Base-by-base conservation (phyloP, 1,140 invertebrate genomes). In the Drosophila neocordata region DNA sequence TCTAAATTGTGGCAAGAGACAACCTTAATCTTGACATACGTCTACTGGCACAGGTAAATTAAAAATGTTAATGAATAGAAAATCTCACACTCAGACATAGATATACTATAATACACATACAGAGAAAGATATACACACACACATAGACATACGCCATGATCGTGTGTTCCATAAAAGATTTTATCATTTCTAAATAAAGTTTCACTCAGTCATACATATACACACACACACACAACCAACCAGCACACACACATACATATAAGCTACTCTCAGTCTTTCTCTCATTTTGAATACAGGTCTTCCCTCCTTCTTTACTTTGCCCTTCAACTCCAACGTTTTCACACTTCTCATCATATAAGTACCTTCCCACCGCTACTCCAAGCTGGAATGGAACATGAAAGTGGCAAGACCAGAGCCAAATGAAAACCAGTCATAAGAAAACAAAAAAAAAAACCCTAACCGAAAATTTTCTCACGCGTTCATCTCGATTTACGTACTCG, bases 61-160 rank as follows among this genome's bases (percentile, higher is more conserved):
- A 85, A 80, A 76, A 85, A 85, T 80, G 77, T 77, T 85, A 85
- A 85, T 85, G 72, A 85, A 80, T 80, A 85, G 66, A 80, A 85
- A 85, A 80, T 64, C 73, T 79, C 65, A 66, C 38, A 70, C 52
- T 15, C 24, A 51, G 27, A 57, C 5, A 77, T 11, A 48, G 11
- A 59, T 31, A 64, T 24, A 24, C 2, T 24, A 4, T 24, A n/a
- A n/a, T n/a, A n/a, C n/a, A n/a, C 18, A 15, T n/a, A n/a, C n/a
- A n/a, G n/a, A n/a, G n/a, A n/a, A n/a, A n/a, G n/a, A 59, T 24
- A 55, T n/a, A 15, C 8, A 24, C 44, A 58, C 5, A 41, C 56
- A 77, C 35, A 31, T 6, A 31, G 1, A 31, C 27, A 31, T 31
- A 31, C 27, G 6, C 7, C 27, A 60, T 62, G 35, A 62, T 24